phyloP scores from a whole-genome alignment of 2,888 invertebrate species.

The Philaethria dido region DNA sequence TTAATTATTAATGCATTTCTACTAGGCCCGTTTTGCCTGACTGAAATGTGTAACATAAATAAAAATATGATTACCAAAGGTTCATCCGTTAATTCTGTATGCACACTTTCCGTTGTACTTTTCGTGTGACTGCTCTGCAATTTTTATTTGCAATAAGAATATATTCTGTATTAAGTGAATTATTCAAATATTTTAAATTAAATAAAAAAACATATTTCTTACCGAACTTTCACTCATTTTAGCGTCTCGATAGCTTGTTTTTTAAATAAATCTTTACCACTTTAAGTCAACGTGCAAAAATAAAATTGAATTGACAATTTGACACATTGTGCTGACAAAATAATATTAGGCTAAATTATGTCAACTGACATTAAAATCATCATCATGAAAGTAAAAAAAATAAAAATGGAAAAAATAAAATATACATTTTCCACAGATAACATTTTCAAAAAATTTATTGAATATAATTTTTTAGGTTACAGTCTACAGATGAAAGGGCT shows the following conservation, averaged over 20 bases:
- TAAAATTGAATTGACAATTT: not conserved
- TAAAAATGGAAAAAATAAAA: not conserved
- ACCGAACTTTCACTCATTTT: slow-evolving; percentile 69
- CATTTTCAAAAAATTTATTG: slow-evolving; percentile 45
- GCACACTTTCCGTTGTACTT: slow-evolving; percentile 54
- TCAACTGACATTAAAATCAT: not conserved
- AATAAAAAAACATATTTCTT: slow-evolving; percentile 43
- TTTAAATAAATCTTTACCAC: slow-evolving; percentile 11
- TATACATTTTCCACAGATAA: not conserved
- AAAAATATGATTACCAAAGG: slow-evolving; percentile 50
- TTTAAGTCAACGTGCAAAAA: slow-evolving; percentile 15
- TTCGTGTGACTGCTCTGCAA: slow-evolving; percentile 62
- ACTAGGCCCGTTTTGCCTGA: too few species aligned
- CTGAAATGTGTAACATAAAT: too few species aligned
- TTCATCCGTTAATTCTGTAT: slow-evolving; percentile 57
- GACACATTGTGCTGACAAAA: too few species aligned
- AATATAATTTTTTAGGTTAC: too few species aligned
- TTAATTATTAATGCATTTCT: too few species aligned
- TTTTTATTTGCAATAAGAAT: slow-evolving; percentile 1
- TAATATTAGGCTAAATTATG: not conserved
- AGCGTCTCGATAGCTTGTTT: slow-evolving; percentile 51
- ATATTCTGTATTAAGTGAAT: not conserved
- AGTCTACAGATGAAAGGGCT: too few species aligned
- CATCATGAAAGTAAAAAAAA: not conserved
- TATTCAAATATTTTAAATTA: not conserved